These are phyloP conservation scores for Plemyria rubiginata DNA, from an alignment of 2,888 invertebrate genomes.

Conservation along the genomic window DNA sequence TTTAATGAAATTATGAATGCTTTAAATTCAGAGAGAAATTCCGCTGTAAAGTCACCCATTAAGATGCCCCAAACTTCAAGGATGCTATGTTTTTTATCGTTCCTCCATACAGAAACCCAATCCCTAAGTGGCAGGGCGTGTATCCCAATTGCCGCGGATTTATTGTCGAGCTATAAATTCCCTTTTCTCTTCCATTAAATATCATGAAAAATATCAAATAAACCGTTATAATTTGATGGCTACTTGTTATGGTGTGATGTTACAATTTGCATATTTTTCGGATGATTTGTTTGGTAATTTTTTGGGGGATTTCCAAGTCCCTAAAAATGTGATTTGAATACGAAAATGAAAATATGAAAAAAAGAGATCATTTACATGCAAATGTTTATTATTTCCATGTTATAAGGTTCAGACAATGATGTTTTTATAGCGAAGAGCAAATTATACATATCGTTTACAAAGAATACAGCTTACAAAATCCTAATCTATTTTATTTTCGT, in stretches of 20 bases:
- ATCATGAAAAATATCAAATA: slow-evolving; percentile 68
- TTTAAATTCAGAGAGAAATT: no score
- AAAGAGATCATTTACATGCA: slow-evolving; percentile 4
- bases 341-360: slow-evolving; percentile 2
- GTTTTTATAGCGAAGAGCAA: no score
- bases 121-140: slow-evolving; percentile 48
- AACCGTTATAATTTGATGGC: slow-evolving; percentile 56
- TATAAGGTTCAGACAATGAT: no score
- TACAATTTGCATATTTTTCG: slow-evolving; percentile 25
- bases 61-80: not conserved
- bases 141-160: slow-evolving; percentile 53
- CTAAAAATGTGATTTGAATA: not conserved
- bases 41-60: no score
- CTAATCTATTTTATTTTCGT: no score
- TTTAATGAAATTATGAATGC: no score
- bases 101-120: slow-evolving; percentile 28
- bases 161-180: slow-evolving; percentile 63
- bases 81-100: not conserved
- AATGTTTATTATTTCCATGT: not conserved
- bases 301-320: not conserved
- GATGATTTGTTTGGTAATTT: slow-evolving; percentile 14
- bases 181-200: slow-evolving; percentile 60
- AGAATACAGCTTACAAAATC: no score
- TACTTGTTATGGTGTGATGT: slow-evolving; percentile 30
- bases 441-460: no score